Base-by-base conservation (phyloP, 2,888 invertebrate genomes). In the Neoscelio sp. region DNA sequence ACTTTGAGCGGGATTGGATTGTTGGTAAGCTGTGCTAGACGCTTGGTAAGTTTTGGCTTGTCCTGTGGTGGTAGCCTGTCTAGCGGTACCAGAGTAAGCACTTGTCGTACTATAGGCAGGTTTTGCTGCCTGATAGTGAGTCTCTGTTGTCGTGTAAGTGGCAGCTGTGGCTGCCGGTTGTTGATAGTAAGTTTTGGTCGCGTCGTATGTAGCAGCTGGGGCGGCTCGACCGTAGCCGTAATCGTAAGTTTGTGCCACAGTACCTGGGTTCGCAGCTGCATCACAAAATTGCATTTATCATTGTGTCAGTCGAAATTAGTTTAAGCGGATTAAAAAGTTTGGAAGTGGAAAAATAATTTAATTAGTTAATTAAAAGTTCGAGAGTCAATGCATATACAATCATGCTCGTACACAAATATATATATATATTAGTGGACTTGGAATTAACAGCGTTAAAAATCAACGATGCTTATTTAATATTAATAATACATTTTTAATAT, bases 121-220 rank as follows among this genome's bases (percentile, higher is more conserved):
- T 85, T 95, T 95, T 48, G 94, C 93, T 81, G 93, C 92, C 50
- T 92, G 92, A 86, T 92, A 93, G 48, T 93, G 93, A 30, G 93
- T 93, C 58, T 94, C 94, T 10, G 94, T 92, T 23, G 93, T 93
- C 5, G 94, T 94, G 89, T 95, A 94, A 64, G 93, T 91, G 0
- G 93, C 92, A n/a, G 93, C 91, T 35, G 94, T 93, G 44, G 94
- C 92, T n/a, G 95, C 94, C 83, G 95, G 95, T 91, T 96, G 96
- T 90, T 96, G 96, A 91, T 96, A 96, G 78, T 95, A 95, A 1
- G 96, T 95, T 91, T 96, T 96, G 86, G 95, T 94, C 8, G 96
- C 95, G 92, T 96, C 96, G 92, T 96, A 95, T 44, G 95, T 93
- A 33, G 94, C 94, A 56, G 93, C 92, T 8, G 91, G 91, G 64